phyloP scores from a whole-genome alignment of 1,140 invertebrate species.

The Cylas formicarius region DNA sequence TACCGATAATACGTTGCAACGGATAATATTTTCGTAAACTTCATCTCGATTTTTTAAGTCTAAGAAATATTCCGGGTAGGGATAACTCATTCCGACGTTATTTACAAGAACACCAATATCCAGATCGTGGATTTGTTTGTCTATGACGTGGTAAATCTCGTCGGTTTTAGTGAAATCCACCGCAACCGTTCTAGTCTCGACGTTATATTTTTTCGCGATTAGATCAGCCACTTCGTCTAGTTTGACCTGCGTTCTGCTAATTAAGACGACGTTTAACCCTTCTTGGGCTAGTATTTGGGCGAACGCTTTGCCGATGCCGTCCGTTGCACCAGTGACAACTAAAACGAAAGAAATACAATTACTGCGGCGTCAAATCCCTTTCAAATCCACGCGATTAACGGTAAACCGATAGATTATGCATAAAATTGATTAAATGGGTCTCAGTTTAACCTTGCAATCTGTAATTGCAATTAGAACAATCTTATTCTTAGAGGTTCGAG shows the following conservation, averaged over 20 bases:
- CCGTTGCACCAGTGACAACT: constrained; percentile 85
- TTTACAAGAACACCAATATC: constrained; percentile 91
- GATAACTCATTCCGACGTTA: constrained; percentile 90
- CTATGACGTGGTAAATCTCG: constrained; percentile 69
- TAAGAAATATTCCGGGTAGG: constrained; percentile 78
- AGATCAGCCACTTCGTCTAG: constrained; percentile 72
- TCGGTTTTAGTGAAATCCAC: constrained; percentile 72
- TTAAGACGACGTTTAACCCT: constrained; percentile 80
- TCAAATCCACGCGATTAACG: no score
- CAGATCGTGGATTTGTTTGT: constrained; percentile 64
- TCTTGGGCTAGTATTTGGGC: constrained; percentile 70
- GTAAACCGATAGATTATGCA: no score
- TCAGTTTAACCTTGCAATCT: no score
- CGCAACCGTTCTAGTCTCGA: constrained; percentile 74
- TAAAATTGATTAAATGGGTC: no score
- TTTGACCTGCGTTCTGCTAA: constrained; percentile 79
- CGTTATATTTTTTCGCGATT: constrained; percentile 66
- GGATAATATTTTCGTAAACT: constrained; percentile 54
- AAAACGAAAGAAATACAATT: constrained; percentile 38
- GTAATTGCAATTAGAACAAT: no score
- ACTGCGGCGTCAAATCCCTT: no score
- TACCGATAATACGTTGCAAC: constrained; percentile 67
- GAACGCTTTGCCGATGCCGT: constrained; percentile 89
- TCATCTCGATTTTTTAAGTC: constrained; percentile 56
- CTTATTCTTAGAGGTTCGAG: no score